phyloP scores from a whole-genome alignment of 2,888 invertebrate genomes.

The Andrena flavipes region DNA sequence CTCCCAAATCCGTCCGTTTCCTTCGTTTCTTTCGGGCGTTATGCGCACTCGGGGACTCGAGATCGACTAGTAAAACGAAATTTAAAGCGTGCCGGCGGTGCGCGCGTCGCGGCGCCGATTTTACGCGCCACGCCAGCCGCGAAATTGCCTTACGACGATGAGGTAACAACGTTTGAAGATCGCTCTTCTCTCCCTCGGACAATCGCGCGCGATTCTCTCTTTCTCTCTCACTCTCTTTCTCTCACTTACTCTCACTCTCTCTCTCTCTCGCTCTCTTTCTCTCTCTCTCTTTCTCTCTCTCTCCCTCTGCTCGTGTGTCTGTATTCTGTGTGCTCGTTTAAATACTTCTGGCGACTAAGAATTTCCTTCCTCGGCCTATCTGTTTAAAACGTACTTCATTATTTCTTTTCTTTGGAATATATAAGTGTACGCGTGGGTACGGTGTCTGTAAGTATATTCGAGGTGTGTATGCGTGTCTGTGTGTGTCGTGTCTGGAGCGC shows the following conservation, averaged over 20 bases:
- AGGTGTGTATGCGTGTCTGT: not conserved
- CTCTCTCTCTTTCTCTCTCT: not conserved
- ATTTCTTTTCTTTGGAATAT: not conserved
- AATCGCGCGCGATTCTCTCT: constrained; percentile 32
- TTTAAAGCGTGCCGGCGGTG: constrained; percentile 16
- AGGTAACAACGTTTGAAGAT: constrained; percentile 62
- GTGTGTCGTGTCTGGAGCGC: not conserved
- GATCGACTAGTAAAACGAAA: constrained; percentile 40
- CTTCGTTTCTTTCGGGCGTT: constrained; percentile 6
- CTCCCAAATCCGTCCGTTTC: not conserved
- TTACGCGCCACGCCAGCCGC: constrained; percentile 31
- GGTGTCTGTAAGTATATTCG: not conserved
- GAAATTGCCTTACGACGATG: constrained; percentile 54
- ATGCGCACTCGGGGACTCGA: constrained; percentile 30
- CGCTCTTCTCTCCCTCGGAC: constrained; percentile 46
- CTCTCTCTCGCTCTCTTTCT: no score
- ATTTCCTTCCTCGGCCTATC: not conserved
- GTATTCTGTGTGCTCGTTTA: constrained; percentile 1
- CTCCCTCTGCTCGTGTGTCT: not conserved
- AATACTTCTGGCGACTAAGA: not conserved
- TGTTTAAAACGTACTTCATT: not conserved
- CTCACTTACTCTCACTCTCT: not conserved
- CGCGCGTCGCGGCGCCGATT: constrained; percentile 31
- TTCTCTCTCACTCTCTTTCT: no score
- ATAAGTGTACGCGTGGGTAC: not conserved